These are phyloP conservation scores for Phainopepla nitens DNA, from an alignment of 2,113 vertebrate genomes.

Conservation along the genomic window DNA sequence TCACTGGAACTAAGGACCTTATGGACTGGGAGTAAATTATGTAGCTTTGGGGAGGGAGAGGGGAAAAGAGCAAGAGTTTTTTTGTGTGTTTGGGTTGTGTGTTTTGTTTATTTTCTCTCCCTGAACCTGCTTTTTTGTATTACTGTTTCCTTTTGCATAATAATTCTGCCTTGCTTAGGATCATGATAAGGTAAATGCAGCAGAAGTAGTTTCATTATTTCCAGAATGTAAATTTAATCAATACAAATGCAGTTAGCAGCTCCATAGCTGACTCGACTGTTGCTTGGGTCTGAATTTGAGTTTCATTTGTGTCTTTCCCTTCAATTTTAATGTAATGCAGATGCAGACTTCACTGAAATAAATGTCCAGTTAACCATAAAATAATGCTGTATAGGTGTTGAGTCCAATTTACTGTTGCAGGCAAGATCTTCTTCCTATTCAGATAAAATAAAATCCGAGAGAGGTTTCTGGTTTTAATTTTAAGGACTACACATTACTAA, in stretches of 20 bases:
- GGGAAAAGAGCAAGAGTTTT: neutral
- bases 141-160: neutral
- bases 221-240: conserved; percentile 66
- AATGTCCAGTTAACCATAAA: conserved; percentile 61
- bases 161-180: conserved; percentile 43
- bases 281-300: conserved; percentile 54
- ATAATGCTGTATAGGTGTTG: conserved; percentile 43
- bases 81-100: neutral
- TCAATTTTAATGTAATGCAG: conserved; percentile 59
- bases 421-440: neutral
- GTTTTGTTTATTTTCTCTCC: neutral
- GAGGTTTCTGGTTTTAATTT: conserved; percentile 25
- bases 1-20: conserved; percentile 68
- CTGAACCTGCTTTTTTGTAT: conserved; percentile 61
- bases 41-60: conserved; percentile 44
- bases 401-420: conserved; percentile 37
- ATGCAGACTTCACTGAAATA: conserved; percentile 30
- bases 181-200: conserved; percentile 56
- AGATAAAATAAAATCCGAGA: neutral
- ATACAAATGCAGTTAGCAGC: conserved; percentile 69
- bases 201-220: conserved; percentile 58
- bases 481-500: neutral
- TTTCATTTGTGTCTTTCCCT: conserved; percentile 58
- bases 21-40: conserved; percentile 78
- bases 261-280: conserved; percentile 32